Base-by-base conservation (phyloP, 1,140 invertebrate species). In the Liolophura sinensis region DNA sequence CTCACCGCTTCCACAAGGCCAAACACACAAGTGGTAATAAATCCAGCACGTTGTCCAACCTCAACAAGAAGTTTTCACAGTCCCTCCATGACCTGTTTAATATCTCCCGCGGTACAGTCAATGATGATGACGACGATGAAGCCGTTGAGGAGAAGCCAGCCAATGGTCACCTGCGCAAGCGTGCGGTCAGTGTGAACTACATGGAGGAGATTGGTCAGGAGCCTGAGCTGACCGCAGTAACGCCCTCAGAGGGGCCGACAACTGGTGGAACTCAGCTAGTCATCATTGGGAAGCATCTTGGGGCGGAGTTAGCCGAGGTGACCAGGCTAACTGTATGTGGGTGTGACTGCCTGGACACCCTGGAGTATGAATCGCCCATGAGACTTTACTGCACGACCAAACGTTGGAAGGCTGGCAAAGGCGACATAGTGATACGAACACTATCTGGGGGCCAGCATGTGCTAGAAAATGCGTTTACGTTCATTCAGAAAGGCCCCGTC, bases 31-130 rank as follows among this genome's bases (percentile, higher is more conserved):
- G 60, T 62, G 68, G 67, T 50, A 67, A 46, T 14, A 70, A 70
- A 56, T 57, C 60, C 25, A 73, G 69, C 54, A 67, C 73, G 9
- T 63, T 81, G 64, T 69, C 78, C 4, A 76, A 68, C 63, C 71
- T 81, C 14, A 81, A 81, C 60, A 81, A 81, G 57, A 76, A 75
- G 58, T 71, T 81, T 24, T 81, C 79, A 1, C 71, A 73, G 49
- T 81, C 79, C 20, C 73, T 79, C n/a, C 79, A 81, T 59, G 76
- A 79, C 64, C 68, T 81, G 25, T 77, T 81, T 60, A 69, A 74
- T 69, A 69, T 52, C 70, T 54, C 54, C 18, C 54, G 68, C 11
- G 31, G 51, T 55, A 65, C 67, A 16, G 60, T 68, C 16, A 66
- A 74, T 9, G 69, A 71, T 14, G 71, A 74, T 24, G 70, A 78